Conservation (phyloP, 2,113 vertebrate genomes). For the Cervus canadensis region DNA sequence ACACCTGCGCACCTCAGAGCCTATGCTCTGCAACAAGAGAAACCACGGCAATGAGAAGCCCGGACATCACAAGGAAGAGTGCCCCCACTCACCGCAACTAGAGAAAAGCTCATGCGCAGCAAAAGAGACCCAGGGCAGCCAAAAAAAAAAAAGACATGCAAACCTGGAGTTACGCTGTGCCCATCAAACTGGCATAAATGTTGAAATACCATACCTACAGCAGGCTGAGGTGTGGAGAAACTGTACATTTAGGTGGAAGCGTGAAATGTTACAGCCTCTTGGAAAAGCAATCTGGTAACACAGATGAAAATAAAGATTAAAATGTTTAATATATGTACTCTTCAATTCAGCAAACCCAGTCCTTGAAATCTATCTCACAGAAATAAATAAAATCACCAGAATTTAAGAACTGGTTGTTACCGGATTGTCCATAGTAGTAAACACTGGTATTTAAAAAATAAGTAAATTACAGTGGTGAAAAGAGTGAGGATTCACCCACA, state of each 20-base stretch:
- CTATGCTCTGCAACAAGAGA: not conserved
- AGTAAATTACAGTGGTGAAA: not conserved
- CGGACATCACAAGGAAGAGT: not conserved
- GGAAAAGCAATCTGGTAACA: slow-evolving; percentile 33
- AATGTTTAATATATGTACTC: not conserved
- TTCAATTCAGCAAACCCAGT: slow-evolving; percentile 4
- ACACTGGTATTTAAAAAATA: not conserved
- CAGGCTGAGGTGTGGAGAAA: not conserved
- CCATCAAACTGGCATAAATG: slow-evolving; percentile 8
- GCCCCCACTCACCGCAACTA: not conserved
- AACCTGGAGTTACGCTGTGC: not conserved
- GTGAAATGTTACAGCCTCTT: not conserved
- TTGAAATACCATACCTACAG: not conserved
- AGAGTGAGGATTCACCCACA: not conserved
- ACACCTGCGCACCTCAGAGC: not conserved
- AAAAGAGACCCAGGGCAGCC: not conserved
- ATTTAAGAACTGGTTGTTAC: not conserved
- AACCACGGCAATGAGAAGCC: not conserved
- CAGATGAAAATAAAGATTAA: slow-evolving; percentile 61
- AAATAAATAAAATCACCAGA: slow-evolving; percentile 44
- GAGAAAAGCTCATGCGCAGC: not conserved
- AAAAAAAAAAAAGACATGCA: not conserved
- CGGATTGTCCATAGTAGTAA: not conserved
- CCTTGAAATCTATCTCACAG: slow-evolving; percentile 2
- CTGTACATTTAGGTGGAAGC: not conserved